These are phyloP conservation scores for Ornithoptera alexandrae DNA, from an alignment of 2,888 invertebrate genomes.

Conservation along the genomic window DNA sequence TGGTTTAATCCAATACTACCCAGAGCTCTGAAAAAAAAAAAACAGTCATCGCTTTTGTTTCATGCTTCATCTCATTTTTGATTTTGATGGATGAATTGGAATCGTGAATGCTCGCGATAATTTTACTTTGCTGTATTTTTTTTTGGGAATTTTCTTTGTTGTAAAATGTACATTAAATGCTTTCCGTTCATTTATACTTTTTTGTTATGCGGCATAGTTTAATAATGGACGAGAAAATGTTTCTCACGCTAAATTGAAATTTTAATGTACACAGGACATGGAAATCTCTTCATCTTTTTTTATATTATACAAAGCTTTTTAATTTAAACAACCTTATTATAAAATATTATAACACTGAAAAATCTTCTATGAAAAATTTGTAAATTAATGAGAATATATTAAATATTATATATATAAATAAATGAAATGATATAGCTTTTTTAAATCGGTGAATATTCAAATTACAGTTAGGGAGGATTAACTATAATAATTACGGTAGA, in stretches of 20 bases:
- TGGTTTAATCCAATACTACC: not conserved
- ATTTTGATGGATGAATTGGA: constrained; percentile 17
- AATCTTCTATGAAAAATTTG: no score
- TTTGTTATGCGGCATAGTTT: constrained; percentile 7
- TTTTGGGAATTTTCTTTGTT: not conserved
- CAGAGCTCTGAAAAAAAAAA: not conserved
- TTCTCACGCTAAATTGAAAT: constrained; percentile 13
- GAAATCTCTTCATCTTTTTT: not conserved
- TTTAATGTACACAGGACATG: not conserved
- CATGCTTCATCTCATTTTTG: constrained; percentile 14
- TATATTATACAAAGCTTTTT: not conserved
- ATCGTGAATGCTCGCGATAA: constrained; percentile 7
- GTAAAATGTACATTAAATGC: constrained; percentile 11
- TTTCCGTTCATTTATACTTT: constrained; percentile 2
- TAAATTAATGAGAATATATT: no score
- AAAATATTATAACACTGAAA: not conserved
- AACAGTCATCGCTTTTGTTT: constrained; percentile 8
- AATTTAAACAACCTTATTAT: not conserved
- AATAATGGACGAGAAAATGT: constrained; percentile 8
- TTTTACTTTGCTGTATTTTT: constrained; percentile 7
- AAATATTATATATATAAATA: no score
- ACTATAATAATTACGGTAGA: no score
- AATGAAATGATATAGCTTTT: no score
- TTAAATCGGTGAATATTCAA: no score
- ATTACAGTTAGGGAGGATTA: no score